A percentile compares a stretch with the other conserved stretches of the same genome.
phyloP scores from a whole-genome alignment of 1,140 invertebrate species.

The Drosophila azteca region DNA sequence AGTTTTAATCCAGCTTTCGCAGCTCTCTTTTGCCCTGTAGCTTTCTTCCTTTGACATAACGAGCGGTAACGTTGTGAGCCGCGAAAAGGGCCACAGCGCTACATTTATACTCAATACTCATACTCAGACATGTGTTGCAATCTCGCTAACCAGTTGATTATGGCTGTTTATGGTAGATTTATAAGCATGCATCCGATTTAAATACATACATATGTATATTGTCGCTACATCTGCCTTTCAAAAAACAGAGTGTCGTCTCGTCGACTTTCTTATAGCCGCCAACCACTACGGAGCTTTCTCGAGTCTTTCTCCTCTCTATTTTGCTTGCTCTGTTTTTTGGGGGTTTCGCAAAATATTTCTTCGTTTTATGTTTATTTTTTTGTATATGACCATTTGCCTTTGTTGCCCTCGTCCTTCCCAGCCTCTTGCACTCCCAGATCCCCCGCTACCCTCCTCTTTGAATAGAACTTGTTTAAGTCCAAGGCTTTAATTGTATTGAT shows the following conservation, averaged over 20 bases:
- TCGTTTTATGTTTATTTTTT: constrained; percentile 61
- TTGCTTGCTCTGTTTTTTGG: constrained; percentile 31
- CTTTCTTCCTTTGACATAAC: constrained; percentile 1
- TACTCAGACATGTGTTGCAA: no score
- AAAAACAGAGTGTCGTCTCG: neutral
- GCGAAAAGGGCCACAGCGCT: no score
- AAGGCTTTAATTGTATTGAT: constrained; percentile 80
- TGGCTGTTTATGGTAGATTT: no score
- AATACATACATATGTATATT: no score
- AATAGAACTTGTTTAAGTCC: constrained; percentile 65
- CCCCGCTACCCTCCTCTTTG: constrained; percentile 34
- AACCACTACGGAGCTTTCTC: neutral
- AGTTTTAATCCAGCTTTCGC: constrained; percentile 77
- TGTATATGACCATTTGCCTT: constrained; percentile 57
- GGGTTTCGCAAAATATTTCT: constrained; percentile 23
- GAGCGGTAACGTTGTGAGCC: no score
- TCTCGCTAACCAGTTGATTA: no score
- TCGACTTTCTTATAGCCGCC: neutral
- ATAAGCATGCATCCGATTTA: no score
- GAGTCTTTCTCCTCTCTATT: constrained; percentile 9
- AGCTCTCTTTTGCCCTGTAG: constrained; percentile 36
- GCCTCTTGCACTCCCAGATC: neutral
- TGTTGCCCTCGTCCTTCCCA: constrained; percentile 11
- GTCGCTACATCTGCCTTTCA: no score
- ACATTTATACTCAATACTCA: no score